phyloP scores from a whole-genome alignment of 2,113 vertebrate genomes.

The Sylvia atricapilla region DNA sequence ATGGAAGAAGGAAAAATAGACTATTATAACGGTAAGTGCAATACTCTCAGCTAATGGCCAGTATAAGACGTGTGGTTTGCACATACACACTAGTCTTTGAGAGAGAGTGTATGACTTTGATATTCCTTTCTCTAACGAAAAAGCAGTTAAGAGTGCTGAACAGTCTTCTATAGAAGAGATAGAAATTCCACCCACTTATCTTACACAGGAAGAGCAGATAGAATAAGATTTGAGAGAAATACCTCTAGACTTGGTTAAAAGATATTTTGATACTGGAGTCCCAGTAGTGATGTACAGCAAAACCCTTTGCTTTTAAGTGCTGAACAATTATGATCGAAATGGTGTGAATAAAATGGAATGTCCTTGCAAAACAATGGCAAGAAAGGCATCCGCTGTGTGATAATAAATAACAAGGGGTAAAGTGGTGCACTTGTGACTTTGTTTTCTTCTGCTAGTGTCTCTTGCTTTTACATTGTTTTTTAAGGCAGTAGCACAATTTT shows the following conservation, averaged over 20 bases:
- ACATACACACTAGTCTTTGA: not conserved
- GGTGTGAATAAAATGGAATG: slow-evolving; percentile 19
- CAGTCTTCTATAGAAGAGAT: not conserved
- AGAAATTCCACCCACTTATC: not conserved
- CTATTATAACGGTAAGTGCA: slow-evolving; percentile 47
- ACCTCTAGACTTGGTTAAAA: slow-evolving; percentile 26
- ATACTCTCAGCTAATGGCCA: slow-evolving; percentile 48
- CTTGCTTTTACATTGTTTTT: not conserved
- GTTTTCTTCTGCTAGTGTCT: not conserved
- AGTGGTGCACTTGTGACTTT: not conserved
- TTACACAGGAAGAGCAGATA: not conserved
- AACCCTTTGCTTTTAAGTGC: slow-evolving; percentile 58
- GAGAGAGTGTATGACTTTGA: not conserved
- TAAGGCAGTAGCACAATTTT: not conserved
- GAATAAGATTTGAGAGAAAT: slow-evolving; percentile 31
- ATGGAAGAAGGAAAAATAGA: slow-evolving; percentile 47
- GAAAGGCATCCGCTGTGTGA: not conserved
- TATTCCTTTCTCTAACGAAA: slow-evolving; percentile 14
- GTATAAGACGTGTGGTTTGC: slow-evolving; percentile 28
- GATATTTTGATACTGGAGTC: slow-evolving; percentile 32
- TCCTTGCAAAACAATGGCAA: slow-evolving; percentile 28
- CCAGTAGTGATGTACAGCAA: slow-evolving; percentile 24
- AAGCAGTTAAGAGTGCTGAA: slow-evolving; percentile 3
- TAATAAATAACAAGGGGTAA: not conserved
- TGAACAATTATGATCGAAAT: slow-evolving; percentile 56